Percentiles rank a stretch among this genome's conserved stretches.
Conservation (phyloP, 2,113 vertebrate species). For the Beaufortia kweichowensis region DNA sequence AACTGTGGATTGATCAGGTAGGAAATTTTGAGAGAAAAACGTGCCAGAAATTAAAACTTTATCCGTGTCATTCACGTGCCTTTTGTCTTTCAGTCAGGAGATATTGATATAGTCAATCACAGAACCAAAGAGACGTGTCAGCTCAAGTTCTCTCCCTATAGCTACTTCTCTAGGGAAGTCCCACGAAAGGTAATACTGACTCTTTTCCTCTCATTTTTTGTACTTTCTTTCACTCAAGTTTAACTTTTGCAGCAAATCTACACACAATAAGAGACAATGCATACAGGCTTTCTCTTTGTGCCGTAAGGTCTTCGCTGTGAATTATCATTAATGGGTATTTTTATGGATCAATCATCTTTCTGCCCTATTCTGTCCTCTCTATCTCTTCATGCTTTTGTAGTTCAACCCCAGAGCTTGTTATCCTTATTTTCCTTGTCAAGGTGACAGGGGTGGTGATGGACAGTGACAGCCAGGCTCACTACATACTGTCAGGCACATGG, state of each 20-base stretch:
- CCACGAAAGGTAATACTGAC: constrained; percentile 80
- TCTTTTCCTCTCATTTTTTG: background rate
- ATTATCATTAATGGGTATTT: background rate
- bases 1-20: constrained; percentile 99
- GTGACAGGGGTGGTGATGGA: constrained; percentile 92
- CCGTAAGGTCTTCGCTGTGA: background rate
- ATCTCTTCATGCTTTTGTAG: constrained; percentile 9
- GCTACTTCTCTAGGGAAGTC: constrained; percentile 96
- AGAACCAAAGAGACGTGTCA: constrained; percentile 96
- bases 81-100: constrained; percentile 82
- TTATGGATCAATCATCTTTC: background rate
- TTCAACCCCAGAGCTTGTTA: background rate
- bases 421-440: constrained; percentile 61
- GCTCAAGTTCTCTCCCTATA: constrained; percentile 96
- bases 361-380: background rate
- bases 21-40: background rate
- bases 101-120: constrained; percentile 96
- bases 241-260: too few relatives aligned
- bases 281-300: background rate
- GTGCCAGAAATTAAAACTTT: background rate
- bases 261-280: too few relatives aligned
- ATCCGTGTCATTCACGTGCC: too few relatives aligned
- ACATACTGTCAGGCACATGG: constrained; percentile 95
- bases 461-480: constrained; percentile 82
- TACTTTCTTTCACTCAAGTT: background rate